phyloP scores from a whole-genome alignment of 2,797 vertebrate genomes.

The Amblyopsis hoosieri region DNA sequence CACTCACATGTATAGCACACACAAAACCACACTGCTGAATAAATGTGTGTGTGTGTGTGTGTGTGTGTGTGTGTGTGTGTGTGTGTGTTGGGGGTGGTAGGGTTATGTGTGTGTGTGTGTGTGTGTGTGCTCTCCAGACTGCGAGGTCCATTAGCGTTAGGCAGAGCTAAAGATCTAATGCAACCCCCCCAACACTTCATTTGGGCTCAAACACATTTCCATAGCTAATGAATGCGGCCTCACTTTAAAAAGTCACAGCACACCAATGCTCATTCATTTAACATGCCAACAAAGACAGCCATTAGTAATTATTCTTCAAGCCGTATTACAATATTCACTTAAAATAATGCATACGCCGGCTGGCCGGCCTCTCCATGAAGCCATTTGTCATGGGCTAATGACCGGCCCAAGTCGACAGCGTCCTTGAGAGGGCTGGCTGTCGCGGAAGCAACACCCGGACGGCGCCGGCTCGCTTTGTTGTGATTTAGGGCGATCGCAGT shows the following conservation, averaged over 20 bases:
- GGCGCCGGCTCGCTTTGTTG: conserved; percentile 49
- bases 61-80: conserved; percentile 24
- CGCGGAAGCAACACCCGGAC: conserved; percentile 80
- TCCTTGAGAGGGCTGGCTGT: conserved; percentile 82
- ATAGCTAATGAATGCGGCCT: conserved; percentile 86
- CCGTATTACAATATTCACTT: conserved; percentile 88
- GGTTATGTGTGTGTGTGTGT: conserved; percentile 32
- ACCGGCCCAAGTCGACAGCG: conserved; percentile 83
- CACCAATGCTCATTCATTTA: conserved; percentile 86
- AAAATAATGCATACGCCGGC: conserved; percentile 86
- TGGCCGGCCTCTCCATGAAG: conserved; percentile 86
- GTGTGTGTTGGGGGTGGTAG: conserved; percentile 43
- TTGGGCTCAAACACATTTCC: conserved; percentile 85
- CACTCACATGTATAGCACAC: neutral
- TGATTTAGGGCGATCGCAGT: conserved; percentile 81
- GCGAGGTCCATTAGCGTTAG: conserved; percentile 80
- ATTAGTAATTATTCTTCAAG: conserved; percentile 88
- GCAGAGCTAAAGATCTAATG: conserved; percentile 78
- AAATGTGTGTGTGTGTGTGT: neutral
- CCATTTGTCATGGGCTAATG: conserved; percentile 91
- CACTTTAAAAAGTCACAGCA: conserved; percentile 79
- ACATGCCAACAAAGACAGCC: conserved; percentile 81
- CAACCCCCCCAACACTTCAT: conserved; percentile 63
- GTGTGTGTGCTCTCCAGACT: conserved; percentile 55
- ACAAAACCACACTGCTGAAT: conserved; percentile 4